These are phyloP conservation scores for Clivina fossor DNA, from an alignment of 2,888 invertebrate genomes.

Conservation along the genomic window DNA sequence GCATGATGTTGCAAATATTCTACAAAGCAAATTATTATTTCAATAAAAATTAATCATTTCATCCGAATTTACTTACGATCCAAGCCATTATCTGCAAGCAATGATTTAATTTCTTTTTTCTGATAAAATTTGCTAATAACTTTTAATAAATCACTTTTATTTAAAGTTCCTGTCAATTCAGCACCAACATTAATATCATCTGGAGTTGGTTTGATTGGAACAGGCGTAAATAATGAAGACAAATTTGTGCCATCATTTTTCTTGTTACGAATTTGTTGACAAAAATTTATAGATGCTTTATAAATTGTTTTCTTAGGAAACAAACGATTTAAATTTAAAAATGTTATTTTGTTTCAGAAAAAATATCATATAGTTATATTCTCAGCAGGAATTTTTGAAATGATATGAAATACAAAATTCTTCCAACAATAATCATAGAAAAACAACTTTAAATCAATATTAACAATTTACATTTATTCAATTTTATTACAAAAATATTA, in stretches of 20 bases:
- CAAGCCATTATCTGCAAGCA: slow-evolving; percentile 81
- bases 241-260: slow-evolving; percentile 55
- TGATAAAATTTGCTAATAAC: slow-evolving; percentile 82
- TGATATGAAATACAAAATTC: too few species aligned
- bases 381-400: too few species aligned
- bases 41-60: slow-evolving; percentile 6
- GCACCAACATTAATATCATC: slow-evolving; percentile 85
- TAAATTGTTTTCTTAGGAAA: too few species aligned
- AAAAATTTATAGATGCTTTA: slow-evolving; percentile 14
- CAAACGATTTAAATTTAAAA: too few species aligned
- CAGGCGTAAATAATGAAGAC: slow-evolving; percentile 72
- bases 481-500: too few species aligned
- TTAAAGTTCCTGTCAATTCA: slow-evolving; percentile 79
- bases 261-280: slow-evolving; percentile 47
- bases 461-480: too few species aligned
- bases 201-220: slow-evolving; percentile 70
- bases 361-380: too few species aligned
- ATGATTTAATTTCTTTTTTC: slow-evolving; percentile 72
- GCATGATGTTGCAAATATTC: slow-evolving; percentile 85
- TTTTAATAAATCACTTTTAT: slow-evolving; percentile 78
- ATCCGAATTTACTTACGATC: slow-evolving; percentile 62
- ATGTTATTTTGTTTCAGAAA: too few species aligned
- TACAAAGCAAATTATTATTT: slow-evolving; percentile 48
- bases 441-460: too few species aligned
- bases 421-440: too few species aligned